Conservation (phyloP, 1,140 invertebrate species). For the Nilaparvata lugens region DNA sequence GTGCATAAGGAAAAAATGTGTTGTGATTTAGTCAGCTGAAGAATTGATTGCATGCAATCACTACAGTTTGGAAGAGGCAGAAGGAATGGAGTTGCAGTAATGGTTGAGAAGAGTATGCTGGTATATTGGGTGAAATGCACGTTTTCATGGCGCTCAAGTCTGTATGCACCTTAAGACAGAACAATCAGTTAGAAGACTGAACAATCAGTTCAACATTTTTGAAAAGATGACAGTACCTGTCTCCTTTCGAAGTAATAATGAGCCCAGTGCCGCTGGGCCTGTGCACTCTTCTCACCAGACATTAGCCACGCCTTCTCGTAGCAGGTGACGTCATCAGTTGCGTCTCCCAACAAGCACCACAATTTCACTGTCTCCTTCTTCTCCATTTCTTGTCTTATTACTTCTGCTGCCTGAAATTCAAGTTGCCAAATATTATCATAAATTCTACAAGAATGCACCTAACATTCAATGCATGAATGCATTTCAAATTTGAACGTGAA, state of each 20-base stretch:
- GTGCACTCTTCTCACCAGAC: constrained; percentile 65
- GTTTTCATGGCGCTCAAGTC: too few relatives aligned
- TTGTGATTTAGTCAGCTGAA: too few relatives aligned
- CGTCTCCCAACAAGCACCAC: constrained; percentile 83
- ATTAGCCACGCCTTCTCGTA: constrained; percentile 89
- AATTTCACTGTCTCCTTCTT: constrained; percentile 75
- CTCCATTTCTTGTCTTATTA: constrained; percentile 73
- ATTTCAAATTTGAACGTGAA: too few relatives aligned
- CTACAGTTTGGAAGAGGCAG: too few relatives aligned
- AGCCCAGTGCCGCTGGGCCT: constrained; percentile 76
- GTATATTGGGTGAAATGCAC: too few relatives aligned
- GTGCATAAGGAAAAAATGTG: too few relatives aligned
- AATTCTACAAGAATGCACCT: constrained; percentile 13
- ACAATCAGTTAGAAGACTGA: not conserved
- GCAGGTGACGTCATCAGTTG: constrained; percentile 51
- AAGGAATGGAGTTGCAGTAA: too few relatives aligned
- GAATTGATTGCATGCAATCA: too few relatives aligned
- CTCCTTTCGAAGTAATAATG: constrained; percentile 65
- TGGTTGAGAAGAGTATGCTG: too few relatives aligned
- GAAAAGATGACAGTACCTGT: constrained; percentile 38
- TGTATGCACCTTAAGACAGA: too few relatives aligned
- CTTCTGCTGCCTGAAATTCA: constrained; percentile 67
- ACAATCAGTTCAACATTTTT: not conserved
- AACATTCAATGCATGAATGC: too few relatives aligned
- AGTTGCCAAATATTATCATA: constrained; percentile 10